Base-by-base conservation (phyloP, 2,888 invertebrate species). In the Tenodera sinensis region DNA sequence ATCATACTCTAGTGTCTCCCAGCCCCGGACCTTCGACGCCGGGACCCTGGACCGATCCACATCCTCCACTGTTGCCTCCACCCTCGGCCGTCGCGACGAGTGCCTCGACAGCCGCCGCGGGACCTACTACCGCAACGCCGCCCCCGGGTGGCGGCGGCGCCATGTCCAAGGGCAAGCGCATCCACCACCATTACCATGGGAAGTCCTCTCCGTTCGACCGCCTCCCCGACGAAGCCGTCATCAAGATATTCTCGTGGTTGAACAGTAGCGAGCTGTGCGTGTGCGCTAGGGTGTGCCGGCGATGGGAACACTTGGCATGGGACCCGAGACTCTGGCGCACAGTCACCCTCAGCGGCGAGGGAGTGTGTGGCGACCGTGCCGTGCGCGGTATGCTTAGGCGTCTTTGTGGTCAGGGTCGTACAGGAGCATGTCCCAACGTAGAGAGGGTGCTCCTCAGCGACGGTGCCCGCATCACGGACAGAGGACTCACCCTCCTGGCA, bases 251-350 rank as follows among this genome's bases (percentile, higher is more conserved):
- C 91, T 94, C 95, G 89, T 96, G 96, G 94, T 93, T 97, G 87
- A 94, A 95, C 88, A 96, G 96, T 91, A 95, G 95, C 91, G 96
- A 97, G 91, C 93, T 97, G 91, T 96, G 97, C 92, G 94, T 94
- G 93, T 96, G 96, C 93, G 97, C 96, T 1, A 95, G 96, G 89
- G 97, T 97, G 8, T 97, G 97, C 92, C 94, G 96, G 30, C 94
- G 97, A 87, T 97, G 97, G 93, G 96, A 97, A 93, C 94, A 95
- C 91, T 94, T 97, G 54, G 96, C 96, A 83, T 97, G 97, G 97
- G 96, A 96, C 82, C 97, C 97, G 0, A 93, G 94, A 14, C 93
- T 97, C 30, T 97, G 97, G 97, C 95, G 95, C 91, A 94, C 94
- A 84, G 95, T 97, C 87, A 94, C 94, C 47, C 93, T 97, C 85